Conservation (phyloP, 2,113 vertebrate genomes). For the Spheniscus mendiculus region DNA sequence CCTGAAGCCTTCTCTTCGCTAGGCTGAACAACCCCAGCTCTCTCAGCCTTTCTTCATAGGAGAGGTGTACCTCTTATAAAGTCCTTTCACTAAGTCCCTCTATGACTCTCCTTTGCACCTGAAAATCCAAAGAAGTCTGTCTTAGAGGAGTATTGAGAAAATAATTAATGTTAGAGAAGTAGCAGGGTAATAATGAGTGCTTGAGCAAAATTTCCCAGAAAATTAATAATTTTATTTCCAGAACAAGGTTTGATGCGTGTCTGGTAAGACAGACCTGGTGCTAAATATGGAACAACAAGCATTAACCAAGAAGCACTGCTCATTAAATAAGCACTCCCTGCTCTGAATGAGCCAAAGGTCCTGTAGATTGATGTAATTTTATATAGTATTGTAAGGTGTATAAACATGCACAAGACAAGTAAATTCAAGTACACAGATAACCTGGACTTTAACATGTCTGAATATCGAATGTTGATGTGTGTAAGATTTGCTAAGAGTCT, state of each 20-base stretch:
- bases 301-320: neutral
- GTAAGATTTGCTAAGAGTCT: neutral
- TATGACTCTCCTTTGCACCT: neutral
- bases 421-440: neutral
- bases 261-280: neutral
- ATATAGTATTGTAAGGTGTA: neutral
- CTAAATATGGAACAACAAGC: neutral
- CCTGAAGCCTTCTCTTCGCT: no score
- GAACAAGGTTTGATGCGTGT: neutral
- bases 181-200: neutral
- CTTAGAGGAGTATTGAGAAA: neutral
- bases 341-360: neutral
- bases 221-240: neutral
- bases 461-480: neutral
- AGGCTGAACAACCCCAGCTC: no score
- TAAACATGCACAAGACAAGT: neutral
- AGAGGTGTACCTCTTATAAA: no score
- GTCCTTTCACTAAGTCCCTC: neutral
- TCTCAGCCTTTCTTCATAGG: no score
- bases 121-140: neutral
- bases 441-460: neutral
- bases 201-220: neutral
- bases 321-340: neutral
- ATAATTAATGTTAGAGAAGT: neutral
- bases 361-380: neutral